Evolutionary conservation across 2,113 vertebrate genomes (phyloP), one percentile per base, ranked within the genome.

Genomic region (Tringa solitaria): DNA sequence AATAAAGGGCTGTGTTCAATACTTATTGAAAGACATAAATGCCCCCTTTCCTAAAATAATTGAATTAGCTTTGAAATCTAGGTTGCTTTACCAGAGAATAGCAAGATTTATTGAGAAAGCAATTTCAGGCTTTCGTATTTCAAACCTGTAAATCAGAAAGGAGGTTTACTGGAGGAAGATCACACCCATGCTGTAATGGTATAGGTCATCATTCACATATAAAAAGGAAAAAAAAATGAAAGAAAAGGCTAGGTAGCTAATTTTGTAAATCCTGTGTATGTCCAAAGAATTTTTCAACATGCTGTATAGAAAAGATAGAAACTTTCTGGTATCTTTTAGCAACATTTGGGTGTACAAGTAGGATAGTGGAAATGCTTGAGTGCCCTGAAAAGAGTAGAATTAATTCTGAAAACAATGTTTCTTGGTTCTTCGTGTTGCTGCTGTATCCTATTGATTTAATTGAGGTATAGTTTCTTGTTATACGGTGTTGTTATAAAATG

Each of bases 11-110:
- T 91, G 13, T 61, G 18, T 61, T 54, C 37, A 19, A 37, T 37
- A 39, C 35, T 83, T 96, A 23, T 4, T 39, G n/a, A 51, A 95
- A 84, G 68, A 32, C 28, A 57, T 67, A 74, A 90, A 69, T 73
- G 12, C 20, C 33, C 33, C 65, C 15, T 95, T 95, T 80, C 75
- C 43, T 91, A 85, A 70, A 92, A 84, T 54, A 92, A 77, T 65
- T 86, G 18, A 91, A 91, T 93, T 87, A 56, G 79, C 75, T 96
- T 94, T 86, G 48, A 81, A 96, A 70, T 87, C 30, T 85, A 81
- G n/a, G 81, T 43, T 78, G 14, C 81, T 93, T 91, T 94, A 78
- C 73, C 45, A 51, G 65, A 82, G 37, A 95, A 91, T 27, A 85
- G 24, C 14, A 84, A 78, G 26, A 68, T 83, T 64, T 56, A 57